A percentile compares a stretch with the other conserved stretches of the same genome.
phyloP scores from a whole-genome alignment of 2,113 vertebrate species.

The Chrysochloris asiatica region DNA sequence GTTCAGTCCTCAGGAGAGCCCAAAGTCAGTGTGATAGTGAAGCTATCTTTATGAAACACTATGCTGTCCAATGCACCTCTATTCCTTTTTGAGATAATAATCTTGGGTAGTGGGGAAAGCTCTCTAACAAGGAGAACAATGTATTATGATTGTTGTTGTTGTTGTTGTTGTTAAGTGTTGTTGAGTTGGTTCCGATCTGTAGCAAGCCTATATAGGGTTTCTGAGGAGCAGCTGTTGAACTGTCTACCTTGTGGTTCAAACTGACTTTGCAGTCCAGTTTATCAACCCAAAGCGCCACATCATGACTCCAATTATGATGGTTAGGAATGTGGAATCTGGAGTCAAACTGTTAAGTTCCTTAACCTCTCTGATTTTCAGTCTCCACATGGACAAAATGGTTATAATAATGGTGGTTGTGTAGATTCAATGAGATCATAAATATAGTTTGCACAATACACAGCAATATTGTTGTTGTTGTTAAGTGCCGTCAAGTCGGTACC shows the following conservation, averaged over 20 bases:
- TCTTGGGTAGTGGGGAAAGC: background rate
- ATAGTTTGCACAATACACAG: too few relatives aligned
- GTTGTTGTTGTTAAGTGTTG: too few relatives aligned
- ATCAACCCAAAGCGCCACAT: too few relatives aligned
- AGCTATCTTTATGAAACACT: background rate
- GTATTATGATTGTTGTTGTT: too few relatives aligned
- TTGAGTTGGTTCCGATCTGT: too few relatives aligned
- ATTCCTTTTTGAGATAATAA: background rate
- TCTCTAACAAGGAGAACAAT: background rate
- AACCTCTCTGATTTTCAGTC: background rate
- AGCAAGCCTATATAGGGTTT: too few relatives aligned
- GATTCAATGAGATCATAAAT: background rate
- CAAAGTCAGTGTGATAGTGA: background rate
- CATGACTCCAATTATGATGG: too few relatives aligned
- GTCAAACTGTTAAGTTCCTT: background rate
- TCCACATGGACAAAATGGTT: background rate
- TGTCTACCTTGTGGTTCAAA: too few relatives aligned
- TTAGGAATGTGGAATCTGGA: conserved; percentile 27
- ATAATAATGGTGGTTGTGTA: background rate
- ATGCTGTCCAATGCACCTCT: background rate
- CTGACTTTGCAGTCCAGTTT: too few relatives aligned
- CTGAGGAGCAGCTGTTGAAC: too few relatives aligned
- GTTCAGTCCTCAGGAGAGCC: background rate
- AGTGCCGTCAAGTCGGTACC: too few relatives aligned
- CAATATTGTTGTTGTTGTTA: too few relatives aligned